Conservation (phyloP, 1,140 invertebrate species). For the Drosophila ficusphila region DNA sequence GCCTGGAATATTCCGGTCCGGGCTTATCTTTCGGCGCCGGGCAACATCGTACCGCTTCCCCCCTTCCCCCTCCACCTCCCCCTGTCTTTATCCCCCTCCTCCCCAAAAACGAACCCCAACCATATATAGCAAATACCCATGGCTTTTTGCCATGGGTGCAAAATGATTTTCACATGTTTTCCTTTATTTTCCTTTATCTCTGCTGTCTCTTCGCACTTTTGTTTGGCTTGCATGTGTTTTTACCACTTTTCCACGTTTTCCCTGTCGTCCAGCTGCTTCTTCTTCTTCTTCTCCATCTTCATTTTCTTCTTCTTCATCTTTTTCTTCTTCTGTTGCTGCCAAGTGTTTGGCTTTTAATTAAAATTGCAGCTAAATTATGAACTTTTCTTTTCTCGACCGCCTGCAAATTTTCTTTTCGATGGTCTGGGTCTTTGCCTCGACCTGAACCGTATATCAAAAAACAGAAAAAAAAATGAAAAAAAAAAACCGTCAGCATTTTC, state of each 20-base stretch:
- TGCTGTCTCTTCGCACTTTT: constrained; percentile 49
- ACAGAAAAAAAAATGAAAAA: no score
- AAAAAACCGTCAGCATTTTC: no score
- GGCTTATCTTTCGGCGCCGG: constrained; percentile 63
- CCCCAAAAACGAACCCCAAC: no score
- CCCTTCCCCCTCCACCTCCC: neutral
- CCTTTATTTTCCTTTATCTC: constrained; percentile 36
- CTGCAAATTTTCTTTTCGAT: constrained; percentile 66
- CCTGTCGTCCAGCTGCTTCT: constrained; percentile 3
- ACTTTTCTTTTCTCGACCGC: constrained; percentile 76
- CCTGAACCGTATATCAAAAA: constrained; percentile 29
- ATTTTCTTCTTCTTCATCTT: neutral
- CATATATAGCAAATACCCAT: no score
- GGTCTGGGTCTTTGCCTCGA: constrained; percentile 35
- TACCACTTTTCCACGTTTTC: constrained; percentile 43
- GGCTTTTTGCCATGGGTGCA: no score
- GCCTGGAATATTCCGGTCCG: constrained; percentile 28
- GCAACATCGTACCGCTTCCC: neutral
- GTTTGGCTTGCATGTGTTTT: constrained; percentile 34
- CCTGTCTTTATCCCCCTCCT: neutral
- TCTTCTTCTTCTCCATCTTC: neutral
- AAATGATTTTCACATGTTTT: constrained; percentile 81
- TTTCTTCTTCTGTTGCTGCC: no score
- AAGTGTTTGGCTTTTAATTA: constrained; percentile 69
- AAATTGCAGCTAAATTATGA: constrained; percentile 77